phyloP scores from a whole-genome alignment of 2,797 vertebrate species.

The Pseudochirops cupreus region DNA sequence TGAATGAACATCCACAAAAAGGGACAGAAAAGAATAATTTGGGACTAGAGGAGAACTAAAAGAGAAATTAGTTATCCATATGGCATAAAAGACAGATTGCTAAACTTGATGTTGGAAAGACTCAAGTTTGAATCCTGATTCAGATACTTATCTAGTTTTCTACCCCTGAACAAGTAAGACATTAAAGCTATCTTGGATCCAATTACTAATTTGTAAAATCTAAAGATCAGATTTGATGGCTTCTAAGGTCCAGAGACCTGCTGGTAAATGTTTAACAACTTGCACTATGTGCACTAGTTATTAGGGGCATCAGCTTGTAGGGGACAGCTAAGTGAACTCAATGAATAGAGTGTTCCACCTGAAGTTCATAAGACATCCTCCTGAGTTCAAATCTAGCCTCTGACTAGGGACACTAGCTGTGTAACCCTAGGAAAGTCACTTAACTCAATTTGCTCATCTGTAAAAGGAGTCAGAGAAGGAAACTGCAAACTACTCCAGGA shows the following conservation, averaged over 20 bases:
- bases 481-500: fast-evolving
- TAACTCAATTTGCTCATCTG: neutral
- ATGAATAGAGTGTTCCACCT: too few relatives aligned
- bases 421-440: neutral
- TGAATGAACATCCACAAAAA: neutral
- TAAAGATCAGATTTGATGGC: neutral
- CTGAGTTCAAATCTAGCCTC: too few relatives aligned
- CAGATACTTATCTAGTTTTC: too few relatives aligned
- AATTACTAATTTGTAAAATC: neutral
- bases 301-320: too few relatives aligned
- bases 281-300: neutral
- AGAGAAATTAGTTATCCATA: neutral
- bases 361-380: too few relatives aligned
- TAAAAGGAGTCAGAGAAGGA: neutral
- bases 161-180: neutral
- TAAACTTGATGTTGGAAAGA: neutral
- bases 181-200: neutral
- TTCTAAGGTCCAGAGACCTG: neutral
- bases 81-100: neutral
- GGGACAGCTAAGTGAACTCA: too few relatives aligned
- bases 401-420: too few relatives aligned
- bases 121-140: too few relatives aligned
- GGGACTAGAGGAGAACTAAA: neutral
- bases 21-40: neutral
- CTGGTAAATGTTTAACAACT: neutral